Evolutionary conservation across 2,888 invertebrate species (phyloP).

Genomic region (Capitulum mitella): DNA sequence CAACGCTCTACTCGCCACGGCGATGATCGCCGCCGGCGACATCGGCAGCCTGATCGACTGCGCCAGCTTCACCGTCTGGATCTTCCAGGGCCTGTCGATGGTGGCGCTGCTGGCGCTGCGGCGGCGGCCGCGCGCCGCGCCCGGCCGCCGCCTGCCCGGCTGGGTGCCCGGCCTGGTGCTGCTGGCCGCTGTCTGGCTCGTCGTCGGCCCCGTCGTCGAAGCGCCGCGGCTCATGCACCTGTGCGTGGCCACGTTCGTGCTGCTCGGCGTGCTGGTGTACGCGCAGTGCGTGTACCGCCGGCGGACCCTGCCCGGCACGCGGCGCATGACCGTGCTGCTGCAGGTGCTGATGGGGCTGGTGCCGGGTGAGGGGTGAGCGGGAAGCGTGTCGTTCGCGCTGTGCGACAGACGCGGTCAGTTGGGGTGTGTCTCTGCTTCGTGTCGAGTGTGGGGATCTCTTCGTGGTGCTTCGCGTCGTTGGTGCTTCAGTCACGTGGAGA

Average conservation of each 20-base stretch:
- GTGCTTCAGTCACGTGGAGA: too few relatives aligned
- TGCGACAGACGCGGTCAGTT: too few relatives aligned
- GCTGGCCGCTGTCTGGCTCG: slow-evolving; percentile 61
- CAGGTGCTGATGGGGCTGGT: not conserved
- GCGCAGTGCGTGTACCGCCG: slow-evolving; percentile 59
- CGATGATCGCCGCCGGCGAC: slow-evolving; percentile 65
- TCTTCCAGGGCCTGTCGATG: slow-evolving; percentile 77
- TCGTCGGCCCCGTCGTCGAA: slow-evolving; percentile 63
- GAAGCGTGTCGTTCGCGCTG: too few relatives aligned
- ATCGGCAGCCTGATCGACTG: slow-evolving; percentile 71
- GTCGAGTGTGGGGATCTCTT: too few relatives aligned
- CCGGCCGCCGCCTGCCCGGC: slow-evolving; percentile 62
- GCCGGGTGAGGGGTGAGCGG: too few relatives aligned
- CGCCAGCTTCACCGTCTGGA: slow-evolving; percentile 79
- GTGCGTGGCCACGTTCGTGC: slow-evolving; percentile 63
- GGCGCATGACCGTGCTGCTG: not conserved
- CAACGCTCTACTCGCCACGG: slow-evolving; percentile 59
- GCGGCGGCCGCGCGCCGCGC: slow-evolving; percentile 54
- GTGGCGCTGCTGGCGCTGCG: slow-evolving; percentile 65
- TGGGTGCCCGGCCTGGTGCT: slow-evolving; percentile 65
- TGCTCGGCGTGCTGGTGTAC: slow-evolving; percentile 62
- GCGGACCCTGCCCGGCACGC: not conserved
- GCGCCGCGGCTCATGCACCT: slow-evolving; percentile 69
- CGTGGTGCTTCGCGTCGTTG: too few relatives aligned
- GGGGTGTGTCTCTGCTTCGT: too few relatives aligned